A percentile compares a stretch with the other conserved stretches of the same genome.
These are phyloP conservation scores for Morinoia aosen DNA, from an alignment of 2,888 invertebrate species.

Conservation along the genomic window DNA sequence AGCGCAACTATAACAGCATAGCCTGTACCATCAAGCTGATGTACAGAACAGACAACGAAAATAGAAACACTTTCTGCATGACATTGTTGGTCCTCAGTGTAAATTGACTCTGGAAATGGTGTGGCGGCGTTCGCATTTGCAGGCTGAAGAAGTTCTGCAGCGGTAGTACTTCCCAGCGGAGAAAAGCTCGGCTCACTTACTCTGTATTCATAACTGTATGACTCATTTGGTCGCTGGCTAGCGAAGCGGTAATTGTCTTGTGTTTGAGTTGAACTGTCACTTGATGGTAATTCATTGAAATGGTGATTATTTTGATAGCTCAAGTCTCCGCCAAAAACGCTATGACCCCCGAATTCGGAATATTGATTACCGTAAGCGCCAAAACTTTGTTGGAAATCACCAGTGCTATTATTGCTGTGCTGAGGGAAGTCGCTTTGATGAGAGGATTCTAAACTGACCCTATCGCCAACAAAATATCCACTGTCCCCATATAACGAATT, in stretches of 20 bases:
- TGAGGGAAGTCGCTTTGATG: background rate
- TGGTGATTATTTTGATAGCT: background rate
- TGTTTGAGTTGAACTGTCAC: background rate
- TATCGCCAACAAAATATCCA: background rate
- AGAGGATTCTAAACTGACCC: background rate
- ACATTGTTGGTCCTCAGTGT: background rate
- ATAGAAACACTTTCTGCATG: background rate
- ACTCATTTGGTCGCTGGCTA: background rate
- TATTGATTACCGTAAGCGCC: background rate
- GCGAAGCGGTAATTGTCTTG: background rate
- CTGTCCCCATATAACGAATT: background rate
- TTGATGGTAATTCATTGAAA: background rate
- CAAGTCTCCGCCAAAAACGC: background rate
- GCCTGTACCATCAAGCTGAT: background rate
- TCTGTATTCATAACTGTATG: background rate
- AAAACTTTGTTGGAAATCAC: constrained; percentile 12
- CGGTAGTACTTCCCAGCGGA: background rate
- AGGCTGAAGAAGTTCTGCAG: background rate
- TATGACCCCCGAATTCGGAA: background rate
- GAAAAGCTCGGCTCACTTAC: background rate
- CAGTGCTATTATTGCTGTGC: background rate
- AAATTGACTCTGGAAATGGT: background rate
- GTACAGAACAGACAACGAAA: background rate
- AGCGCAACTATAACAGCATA: background rate
- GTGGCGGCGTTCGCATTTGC: background rate